These are phyloP conservation scores for Loripinus fragilis DNA, from an alignment of 2,888 invertebrate genomes.

Conservation along the genomic window DNA sequence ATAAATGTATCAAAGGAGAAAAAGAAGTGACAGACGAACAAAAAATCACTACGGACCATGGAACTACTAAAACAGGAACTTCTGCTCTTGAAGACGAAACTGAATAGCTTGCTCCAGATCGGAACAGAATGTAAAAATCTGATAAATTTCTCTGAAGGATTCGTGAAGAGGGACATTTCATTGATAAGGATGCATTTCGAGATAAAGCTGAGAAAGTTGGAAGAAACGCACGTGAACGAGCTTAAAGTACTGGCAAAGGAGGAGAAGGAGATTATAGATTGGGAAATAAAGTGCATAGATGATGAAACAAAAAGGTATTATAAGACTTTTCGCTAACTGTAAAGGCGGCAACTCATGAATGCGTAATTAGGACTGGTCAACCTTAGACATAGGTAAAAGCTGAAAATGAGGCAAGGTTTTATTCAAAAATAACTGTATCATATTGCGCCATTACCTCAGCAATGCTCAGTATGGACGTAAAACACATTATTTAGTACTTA, in stretches of 20 bases:
- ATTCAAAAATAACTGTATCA: too few relatives aligned
- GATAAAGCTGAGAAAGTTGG: neutral
- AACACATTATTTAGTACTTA: too few relatives aligned
- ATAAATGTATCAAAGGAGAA: too few relatives aligned
- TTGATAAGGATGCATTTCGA: neutral
- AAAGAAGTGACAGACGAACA: too few relatives aligned
- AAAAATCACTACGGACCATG: neutral
- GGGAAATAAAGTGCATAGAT: neutral
- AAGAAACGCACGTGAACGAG: neutral
- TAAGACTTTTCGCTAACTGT: too few relatives aligned
- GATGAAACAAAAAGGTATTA: neutral
- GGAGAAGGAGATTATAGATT: neutral
- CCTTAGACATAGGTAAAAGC: too few relatives aligned
- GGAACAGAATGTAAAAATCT: slow-evolving; percentile 1
- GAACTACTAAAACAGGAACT: neutral
- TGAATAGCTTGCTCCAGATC: neutral
- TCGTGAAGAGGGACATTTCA: neutral
- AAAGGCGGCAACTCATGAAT: too few relatives aligned
- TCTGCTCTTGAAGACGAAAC: neutral
- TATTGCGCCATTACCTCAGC: too few relatives aligned
- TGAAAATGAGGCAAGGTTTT: too few relatives aligned
- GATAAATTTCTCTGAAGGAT: neutral
- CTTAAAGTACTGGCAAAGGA: neutral
- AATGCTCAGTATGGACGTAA: too few relatives aligned
- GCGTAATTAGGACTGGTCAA: too few relatives aligned